phyloP scores from a whole-genome alignment of 1,140 invertebrate species.

The Penaeus indicus region DNA sequence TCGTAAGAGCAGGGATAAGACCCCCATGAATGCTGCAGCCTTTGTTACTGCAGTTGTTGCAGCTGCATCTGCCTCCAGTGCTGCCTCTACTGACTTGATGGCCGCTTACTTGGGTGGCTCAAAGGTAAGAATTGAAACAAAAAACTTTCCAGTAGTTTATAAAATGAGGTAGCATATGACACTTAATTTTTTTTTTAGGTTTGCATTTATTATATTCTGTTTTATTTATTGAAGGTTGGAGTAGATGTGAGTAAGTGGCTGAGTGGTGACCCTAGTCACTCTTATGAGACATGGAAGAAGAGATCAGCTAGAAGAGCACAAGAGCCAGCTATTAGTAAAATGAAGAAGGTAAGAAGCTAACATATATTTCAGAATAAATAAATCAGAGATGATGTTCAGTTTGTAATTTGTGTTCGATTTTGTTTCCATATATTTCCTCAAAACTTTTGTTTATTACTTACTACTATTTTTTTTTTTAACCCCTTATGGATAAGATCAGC shows the following conservation, averaged over 20 bases:
- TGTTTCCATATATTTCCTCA: too few species aligned
- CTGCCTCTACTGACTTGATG: constrained; percentile 40
- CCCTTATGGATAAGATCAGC: constrained; percentile 84
- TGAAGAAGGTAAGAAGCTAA: constrained; percentile 54
- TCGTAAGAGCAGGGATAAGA: constrained; percentile 60
- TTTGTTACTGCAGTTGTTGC: constrained; percentile 6
- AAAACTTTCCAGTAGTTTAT: too few species aligned
- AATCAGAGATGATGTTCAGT: too few species aligned
- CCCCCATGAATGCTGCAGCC: constrained; percentile 40
- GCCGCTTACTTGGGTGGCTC: constrained; percentile 56
- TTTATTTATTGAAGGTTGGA: constrained; percentile 43
- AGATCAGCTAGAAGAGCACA: constrained; percentile 70
- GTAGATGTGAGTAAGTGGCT: constrained; percentile 75
- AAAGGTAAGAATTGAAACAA: constrained; percentile 36
- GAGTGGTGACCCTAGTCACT: constrained; percentile 79
- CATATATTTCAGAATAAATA: constrained; percentile 58
- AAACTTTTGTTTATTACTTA: not conserved
- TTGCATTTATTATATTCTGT: not conserved
- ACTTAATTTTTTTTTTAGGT: not conserved
- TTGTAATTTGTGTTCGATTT: too few species aligned
- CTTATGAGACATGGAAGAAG: constrained; percentile 80
- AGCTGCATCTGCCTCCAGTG: constrained; percentile 15
- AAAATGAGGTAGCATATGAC: too few species aligned
- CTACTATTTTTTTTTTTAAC: constrained; percentile 7
- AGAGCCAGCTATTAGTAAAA: constrained; percentile 54